These are phyloP conservation scores for Mamestra brassicae DNA, from an alignment of 2,888 invertebrate genomes.

Conservation along the genomic window DNA sequence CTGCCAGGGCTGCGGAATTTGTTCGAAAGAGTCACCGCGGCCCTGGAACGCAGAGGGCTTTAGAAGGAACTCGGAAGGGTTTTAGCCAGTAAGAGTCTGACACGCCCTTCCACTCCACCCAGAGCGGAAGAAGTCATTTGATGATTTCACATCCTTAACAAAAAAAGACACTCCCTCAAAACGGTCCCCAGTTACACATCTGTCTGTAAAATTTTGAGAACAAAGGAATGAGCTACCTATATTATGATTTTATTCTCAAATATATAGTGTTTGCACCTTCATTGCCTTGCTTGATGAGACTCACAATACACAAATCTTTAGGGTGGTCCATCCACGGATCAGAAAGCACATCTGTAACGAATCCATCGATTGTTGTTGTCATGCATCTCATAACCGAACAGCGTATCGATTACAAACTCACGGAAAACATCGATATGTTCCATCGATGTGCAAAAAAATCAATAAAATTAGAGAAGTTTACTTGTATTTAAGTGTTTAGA, in stretches of 20 bases:
- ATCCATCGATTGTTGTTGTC: slow-evolving; percentile 37
- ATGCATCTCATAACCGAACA: slow-evolving; percentile 20
- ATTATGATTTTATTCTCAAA: too few relatives aligned
- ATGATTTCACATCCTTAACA: too few relatives aligned
- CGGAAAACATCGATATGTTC: slow-evolving; percentile 51
- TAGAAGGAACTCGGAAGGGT: too few relatives aligned
- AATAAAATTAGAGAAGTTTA: slow-evolving; percentile 57
- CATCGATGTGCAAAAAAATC: slow-evolving; percentile 54
- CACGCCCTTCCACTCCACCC: too few relatives aligned
- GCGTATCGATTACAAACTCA: slow-evolving; percentile 47
- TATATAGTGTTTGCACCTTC: background rate
- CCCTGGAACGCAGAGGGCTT: too few relatives aligned
- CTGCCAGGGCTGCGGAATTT: too few relatives aligned
- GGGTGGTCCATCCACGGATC: slow-evolving; percentile 18
- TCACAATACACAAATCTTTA: background rate
- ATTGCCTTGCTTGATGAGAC: background rate
- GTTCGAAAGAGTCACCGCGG: too few relatives aligned
- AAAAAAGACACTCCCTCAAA: too few relatives aligned
- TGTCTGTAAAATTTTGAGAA: background rate
- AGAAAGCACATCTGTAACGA: slow-evolving; percentile 47
- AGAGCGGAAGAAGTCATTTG: too few relatives aligned
- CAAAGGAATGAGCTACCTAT: too few relatives aligned
- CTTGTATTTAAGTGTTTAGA: slow-evolving; percentile 63
- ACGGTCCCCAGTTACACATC: too few relatives aligned
- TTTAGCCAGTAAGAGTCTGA: too few relatives aligned